These are phyloP conservation scores for Tonatia bakeri DNA, from an alignment of 2,113 vertebrate species.

Conservation along the genomic window DNA sequence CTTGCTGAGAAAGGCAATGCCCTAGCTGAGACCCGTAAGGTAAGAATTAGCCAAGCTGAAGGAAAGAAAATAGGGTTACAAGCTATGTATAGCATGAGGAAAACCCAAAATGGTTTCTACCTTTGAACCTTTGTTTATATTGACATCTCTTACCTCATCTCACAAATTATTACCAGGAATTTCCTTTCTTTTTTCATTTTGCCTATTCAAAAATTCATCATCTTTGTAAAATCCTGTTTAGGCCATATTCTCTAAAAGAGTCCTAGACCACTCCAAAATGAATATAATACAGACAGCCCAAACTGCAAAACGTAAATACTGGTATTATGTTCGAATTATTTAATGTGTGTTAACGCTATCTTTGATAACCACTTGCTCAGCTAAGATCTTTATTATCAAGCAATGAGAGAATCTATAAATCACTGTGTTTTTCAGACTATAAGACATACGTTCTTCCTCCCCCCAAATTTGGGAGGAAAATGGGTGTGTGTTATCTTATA, in stretches of 20 bases:
- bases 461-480: too few species aligned
- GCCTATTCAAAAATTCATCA: not conserved
- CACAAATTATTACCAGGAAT: not conserved
- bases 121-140: conserved; percentile 2
- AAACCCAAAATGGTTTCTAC: not conserved
- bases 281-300: not conserved
- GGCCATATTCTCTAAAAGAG: not conserved
- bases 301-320: not conserved
- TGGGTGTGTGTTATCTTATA: too few species aligned
- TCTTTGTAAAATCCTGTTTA: not conserved
- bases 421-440: not conserved
- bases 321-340: not conserved
- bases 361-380: not conserved
- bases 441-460: too few species aligned
- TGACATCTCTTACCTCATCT: not conserved
- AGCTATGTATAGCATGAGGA: not conserved
- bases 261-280: not conserved
- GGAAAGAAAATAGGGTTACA: not conserved
- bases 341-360: not conserved
- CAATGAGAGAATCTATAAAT: not conserved
- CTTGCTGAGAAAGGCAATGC: not conserved
- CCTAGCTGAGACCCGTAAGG: not conserved
- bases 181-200: not conserved
- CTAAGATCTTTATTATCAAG: not conserved
- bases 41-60: not conserved